phyloP scores from a whole-genome alignment of 1,140 invertebrate species.

The Caenorhabditis brenneri region DNA sequence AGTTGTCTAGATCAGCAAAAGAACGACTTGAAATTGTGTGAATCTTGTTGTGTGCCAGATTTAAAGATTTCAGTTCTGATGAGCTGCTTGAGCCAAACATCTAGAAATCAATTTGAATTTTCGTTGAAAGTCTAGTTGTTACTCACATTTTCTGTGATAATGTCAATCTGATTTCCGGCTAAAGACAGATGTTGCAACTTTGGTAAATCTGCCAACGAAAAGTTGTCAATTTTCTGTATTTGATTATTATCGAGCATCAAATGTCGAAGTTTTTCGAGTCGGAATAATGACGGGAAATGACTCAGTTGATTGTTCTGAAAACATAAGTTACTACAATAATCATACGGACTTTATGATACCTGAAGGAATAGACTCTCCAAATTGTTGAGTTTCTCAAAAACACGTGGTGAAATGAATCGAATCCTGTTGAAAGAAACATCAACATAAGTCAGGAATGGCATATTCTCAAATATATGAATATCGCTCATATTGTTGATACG shows the following conservation, averaged over 20 bases:
- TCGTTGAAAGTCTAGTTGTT: not conserved
- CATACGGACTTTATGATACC: not conserved
- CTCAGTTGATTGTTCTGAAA: constrained; percentile 48
- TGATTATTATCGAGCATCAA: constrained; percentile 46
- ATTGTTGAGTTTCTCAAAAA: constrained; percentile 43
- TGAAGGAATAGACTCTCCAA: constrained; percentile 51
- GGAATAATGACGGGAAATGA: constrained; percentile 33
- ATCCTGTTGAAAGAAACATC: constrained; percentile 52
- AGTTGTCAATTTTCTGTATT: constrained; percentile 34
- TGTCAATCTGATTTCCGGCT: constrained; percentile 36
- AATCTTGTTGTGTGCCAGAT: constrained; percentile 44
- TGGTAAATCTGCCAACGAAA: constrained; percentile 28
- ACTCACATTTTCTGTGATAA: constrained; percentile 29
- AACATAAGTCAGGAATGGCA: constrained; percentile 38
- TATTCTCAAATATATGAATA: constrained; percentile 36
- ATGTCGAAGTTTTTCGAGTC: constrained; percentile 28
- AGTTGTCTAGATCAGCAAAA: constrained; percentile 33
- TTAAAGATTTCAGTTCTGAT: constrained; percentile 42
- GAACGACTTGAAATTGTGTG: constrained; percentile 8
- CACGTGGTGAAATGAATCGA: not conserved
- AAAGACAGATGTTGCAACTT: constrained; percentile 45
- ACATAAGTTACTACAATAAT: not conserved
- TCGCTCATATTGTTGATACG: constrained; percentile 41
- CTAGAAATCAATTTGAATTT: not conserved
- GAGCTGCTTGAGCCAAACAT: constrained; percentile 45